These are phyloP conservation scores for Clarias pachynema DNA, from an alignment of 2,797 vertebrate species.

Conservation along the genomic window DNA sequence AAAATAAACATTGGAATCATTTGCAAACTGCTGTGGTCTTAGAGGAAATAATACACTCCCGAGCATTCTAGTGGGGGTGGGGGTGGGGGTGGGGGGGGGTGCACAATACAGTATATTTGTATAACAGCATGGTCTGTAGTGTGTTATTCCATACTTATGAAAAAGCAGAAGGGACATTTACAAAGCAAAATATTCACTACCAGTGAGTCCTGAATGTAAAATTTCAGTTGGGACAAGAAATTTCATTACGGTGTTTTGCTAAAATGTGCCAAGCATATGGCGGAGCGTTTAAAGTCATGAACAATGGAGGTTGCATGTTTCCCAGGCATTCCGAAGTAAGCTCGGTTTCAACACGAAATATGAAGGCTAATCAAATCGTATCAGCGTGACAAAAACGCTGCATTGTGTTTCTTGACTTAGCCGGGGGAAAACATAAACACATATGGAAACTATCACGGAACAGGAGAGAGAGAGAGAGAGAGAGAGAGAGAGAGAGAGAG, in stretches of 20 bases:
- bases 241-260: neutral
- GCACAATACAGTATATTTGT: too few relatives aligned
- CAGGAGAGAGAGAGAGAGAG: conserved; percentile 19
- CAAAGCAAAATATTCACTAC: neutral
- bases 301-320: neutral
- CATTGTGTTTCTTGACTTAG: conserved; percentile 10
- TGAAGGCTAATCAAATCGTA: conserved; percentile 10
- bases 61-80: too few relatives aligned
- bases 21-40: neutral
- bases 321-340: neutral
- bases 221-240: neutral
- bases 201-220: neutral
- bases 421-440: conserved; percentile 11
- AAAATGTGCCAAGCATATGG: conserved; percentile 10
- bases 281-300: neutral
- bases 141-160: neutral
- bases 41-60: neutral
- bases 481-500: conserved; percentile 5
- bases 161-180: neutral
- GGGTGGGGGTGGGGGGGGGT: too few relatives aligned
- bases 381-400: conserved; percentile 12
- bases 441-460: conserved; percentile 17
- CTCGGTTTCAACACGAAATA: neutral
- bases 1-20: neutral
- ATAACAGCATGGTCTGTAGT: neutral